phyloP scores from a whole-genome alignment of 2,113 vertebrate genomes.

The Connochaetes taurinus region DNA sequence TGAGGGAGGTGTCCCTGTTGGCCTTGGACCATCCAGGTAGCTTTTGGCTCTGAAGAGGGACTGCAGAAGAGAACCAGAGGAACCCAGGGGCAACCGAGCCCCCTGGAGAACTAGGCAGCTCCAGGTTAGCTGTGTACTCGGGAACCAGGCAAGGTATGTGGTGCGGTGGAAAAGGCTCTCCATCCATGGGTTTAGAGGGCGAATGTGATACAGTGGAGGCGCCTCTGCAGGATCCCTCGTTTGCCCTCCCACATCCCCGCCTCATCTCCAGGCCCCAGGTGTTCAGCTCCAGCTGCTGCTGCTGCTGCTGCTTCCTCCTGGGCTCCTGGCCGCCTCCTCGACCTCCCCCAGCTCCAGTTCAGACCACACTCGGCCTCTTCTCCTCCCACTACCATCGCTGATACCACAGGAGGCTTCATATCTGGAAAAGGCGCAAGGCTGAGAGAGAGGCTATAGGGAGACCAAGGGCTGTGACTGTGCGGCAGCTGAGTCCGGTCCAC shows the following conservation, averaged over 20 bases:
- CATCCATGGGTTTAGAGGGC: conserved; percentile 21
- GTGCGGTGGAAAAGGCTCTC: conserved; percentile 72
- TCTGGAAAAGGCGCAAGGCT: background rate
- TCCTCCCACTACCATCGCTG: fast-evolving
- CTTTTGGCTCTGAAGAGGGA: background rate
- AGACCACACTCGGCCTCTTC: background rate
- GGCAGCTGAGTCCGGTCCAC: background rate
- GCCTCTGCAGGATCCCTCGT: conserved; percentile 45
- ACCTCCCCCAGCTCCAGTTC: too few species aligned
- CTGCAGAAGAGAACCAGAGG: background rate
- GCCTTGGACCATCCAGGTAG: background rate
- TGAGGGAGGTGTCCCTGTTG: too few species aligned
- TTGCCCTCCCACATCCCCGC: fast-evolving
- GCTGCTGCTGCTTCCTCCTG: background rate
- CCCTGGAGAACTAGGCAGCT: background rate
- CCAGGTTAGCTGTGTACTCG: background rate
- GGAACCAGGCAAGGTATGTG: conserved; percentile 63
- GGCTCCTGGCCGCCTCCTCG: background rate
- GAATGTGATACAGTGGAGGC: background rate
- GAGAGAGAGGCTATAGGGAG: background rate
- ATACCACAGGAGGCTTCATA: fast-evolving
- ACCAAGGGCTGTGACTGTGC: too few species aligned
- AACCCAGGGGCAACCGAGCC: background rate
- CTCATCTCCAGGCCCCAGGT: background rate
- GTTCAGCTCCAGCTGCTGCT: background rate